Evolutionary conservation across 2,797 vertebrate genomes (phyloP), one percentile per base, ranked within the genome.

Genomic region (Protonibea diacanthus): DNA sequence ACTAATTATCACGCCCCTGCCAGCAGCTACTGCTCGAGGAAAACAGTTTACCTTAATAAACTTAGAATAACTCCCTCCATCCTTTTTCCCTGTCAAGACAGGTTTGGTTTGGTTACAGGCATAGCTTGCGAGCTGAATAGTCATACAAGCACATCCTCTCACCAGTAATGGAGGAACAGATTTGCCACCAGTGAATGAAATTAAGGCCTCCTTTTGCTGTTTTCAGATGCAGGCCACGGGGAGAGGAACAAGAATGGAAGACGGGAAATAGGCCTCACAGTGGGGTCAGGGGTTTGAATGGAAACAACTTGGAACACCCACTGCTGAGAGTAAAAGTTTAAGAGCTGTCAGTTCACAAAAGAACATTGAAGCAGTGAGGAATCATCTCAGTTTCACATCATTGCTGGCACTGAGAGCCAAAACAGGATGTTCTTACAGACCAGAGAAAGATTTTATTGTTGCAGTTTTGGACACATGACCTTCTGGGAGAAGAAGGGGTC

Each of bases 171-270:
- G 75, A 87, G 61, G 65, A 75, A 77, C 17, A 69, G 67, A 78
- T 88, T 86, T 83, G 60, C 66, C 57, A 81, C 51, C 70, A 45
- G 65, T 72, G 56, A 90, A 88, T 86, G 63, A 88, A 89, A 88
- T 87, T 74, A 89, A 88, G 84, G 77, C 76, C 79, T 90, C 71
- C 64, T 81, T 86, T 86, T 44, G 89, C 90, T 91, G 89, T 92
- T 93, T 92, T 91, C 86, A 88, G 88, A 82, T 71, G 64, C 67
- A 73, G 86, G 80, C 91, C 81, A 88, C 67, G 6, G 88, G 80
- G 89, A 88, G 18, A 69, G 57, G 57, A 79, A 60, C 74, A 55
- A 82, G 85, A 88, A 76, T 80, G 86, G 62, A 89, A 84, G 80
- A 33, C 76, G 78, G 83, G 86, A 89, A 85, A 87, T 66, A 47